Evolutionary conservation across 2,113 vertebrate species (phyloP).

Genomic region (Notothenia rossii): DNA sequence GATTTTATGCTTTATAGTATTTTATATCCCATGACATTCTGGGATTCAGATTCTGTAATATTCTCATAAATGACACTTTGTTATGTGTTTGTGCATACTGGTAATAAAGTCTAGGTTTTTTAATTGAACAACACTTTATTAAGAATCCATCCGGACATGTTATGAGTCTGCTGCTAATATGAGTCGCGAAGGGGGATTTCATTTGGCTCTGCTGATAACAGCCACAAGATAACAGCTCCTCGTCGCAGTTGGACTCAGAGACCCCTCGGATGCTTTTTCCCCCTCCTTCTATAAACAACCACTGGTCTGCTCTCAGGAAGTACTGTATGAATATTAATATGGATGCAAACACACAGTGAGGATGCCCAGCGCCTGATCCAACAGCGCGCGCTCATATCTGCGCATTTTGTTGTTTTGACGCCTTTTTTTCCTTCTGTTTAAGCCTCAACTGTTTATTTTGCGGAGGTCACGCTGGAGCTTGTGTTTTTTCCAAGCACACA

Average conservation of each 20-base stretch:
- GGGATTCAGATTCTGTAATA: not conserved
- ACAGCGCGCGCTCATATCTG: constrained; percentile 66
- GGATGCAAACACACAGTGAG: constrained; percentile 67
- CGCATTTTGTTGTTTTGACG: constrained; percentile 62
- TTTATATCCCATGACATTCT: constrained; percentile 38
- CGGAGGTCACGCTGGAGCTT: constrained; percentile 41
- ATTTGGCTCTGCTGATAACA: constrained; percentile 21
- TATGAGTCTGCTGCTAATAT: constrained; percentile 23
- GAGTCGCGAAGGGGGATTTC: constrained; percentile 22
- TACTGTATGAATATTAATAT: constrained; percentile 79
- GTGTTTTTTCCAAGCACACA: constrained; percentile 13
- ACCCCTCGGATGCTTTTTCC: constrained; percentile 34
- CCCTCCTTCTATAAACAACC: constrained; percentile 35
- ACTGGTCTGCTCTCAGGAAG: constrained; percentile 64
- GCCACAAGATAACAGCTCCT: constrained; percentile 39
- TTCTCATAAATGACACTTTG: not conserved
- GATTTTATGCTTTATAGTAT: constrained; percentile 42
- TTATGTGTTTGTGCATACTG: constrained; percentile 9
- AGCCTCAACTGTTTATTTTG: constrained; percentile 35
- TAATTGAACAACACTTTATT: not conserved
- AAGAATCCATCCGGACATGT: constrained; percentile 8
- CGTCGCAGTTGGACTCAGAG: constrained; percentile 58
- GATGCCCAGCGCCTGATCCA: constrained; percentile 73
- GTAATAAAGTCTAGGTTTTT: not conserved
- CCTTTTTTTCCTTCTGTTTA: not conserved